These are phyloP conservation scores for Arizona elegans DNA, from an alignment of 2,113 vertebrate species.

Conservation along the genomic window DNA sequence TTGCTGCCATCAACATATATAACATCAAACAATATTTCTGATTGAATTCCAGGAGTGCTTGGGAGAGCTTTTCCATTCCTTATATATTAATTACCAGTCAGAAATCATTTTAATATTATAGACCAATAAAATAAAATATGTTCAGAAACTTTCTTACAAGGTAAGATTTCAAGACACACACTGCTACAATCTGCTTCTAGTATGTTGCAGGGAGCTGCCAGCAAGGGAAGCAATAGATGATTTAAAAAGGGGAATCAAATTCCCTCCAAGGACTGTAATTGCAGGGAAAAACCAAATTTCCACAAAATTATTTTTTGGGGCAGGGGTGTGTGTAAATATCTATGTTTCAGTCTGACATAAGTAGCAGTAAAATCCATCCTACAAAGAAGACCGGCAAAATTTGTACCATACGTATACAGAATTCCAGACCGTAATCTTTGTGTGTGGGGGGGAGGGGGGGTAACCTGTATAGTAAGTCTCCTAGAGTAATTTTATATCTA, in stretches of 20 bases:
- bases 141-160: background rate
- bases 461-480: background rate
- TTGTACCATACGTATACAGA: background rate
- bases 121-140: background rate
- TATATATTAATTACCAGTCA: background rate
- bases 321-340: background rate
- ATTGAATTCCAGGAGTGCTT: too few relatives aligned
- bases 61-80: too few relatives aligned
- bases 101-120: background rate
- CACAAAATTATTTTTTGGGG: background rate
- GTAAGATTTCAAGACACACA: background rate
- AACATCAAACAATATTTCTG: too few relatives aligned
- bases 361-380: background rate
- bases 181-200: background rate
- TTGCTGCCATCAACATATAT: too few relatives aligned
- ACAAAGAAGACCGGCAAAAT: background rate
- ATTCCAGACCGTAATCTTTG: background rate
- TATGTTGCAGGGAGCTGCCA: background rate
- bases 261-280: background rate
- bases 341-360: background rate
- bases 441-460: too few relatives aligned
- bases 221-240: background rate
- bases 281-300: background rate
- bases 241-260: background rate
- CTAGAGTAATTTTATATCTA: background rate